phyloP scores from a whole-genome alignment of 2,113 vertebrate genomes.

The Anas platyrhynchos region DNA sequence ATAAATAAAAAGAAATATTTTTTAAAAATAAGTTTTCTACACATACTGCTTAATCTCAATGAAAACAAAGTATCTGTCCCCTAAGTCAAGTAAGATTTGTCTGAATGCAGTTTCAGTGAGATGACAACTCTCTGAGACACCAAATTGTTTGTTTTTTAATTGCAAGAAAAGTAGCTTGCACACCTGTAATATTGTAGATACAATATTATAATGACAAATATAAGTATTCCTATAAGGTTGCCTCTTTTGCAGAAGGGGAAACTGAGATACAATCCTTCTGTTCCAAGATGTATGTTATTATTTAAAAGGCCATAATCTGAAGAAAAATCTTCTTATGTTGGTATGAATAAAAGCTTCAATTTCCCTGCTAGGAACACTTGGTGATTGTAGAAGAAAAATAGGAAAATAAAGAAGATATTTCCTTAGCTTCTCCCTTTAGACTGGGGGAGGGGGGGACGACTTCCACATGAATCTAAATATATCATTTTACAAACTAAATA shows the following conservation, averaged over 20 bases:
- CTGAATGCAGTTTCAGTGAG: fast-evolving
- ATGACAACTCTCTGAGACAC: not conserved
- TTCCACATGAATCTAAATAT: not conserved
- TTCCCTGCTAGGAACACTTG: not conserved
- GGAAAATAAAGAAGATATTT: not conserved
- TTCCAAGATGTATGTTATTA: not conserved
- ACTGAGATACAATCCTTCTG: not conserved
- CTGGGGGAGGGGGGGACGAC: not conserved
- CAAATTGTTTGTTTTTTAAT: not conserved
- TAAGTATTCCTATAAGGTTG: not conserved
- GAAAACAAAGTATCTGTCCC: not conserved
- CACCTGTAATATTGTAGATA: not conserved
- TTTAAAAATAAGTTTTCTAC: not conserved
- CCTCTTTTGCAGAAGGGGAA: not conserved
- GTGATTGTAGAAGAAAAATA: not conserved
- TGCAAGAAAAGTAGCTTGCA: not conserved
- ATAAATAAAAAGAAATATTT: not conserved
- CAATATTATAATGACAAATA: not conserved
- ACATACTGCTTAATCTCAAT: not conserved
- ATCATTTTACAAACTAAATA: not conserved
- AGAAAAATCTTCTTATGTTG: not conserved
- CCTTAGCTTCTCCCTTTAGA: not conserved
- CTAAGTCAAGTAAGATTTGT: not conserved
- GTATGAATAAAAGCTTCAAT: not conserved
- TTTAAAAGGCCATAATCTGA: not conserved